Percentiles rank a stretch among this genome's conserved stretches.
Evolutionary conservation across 1,140 invertebrate genomes (phyloP).

Genomic region (Listronotus oregonensis): DNA sequence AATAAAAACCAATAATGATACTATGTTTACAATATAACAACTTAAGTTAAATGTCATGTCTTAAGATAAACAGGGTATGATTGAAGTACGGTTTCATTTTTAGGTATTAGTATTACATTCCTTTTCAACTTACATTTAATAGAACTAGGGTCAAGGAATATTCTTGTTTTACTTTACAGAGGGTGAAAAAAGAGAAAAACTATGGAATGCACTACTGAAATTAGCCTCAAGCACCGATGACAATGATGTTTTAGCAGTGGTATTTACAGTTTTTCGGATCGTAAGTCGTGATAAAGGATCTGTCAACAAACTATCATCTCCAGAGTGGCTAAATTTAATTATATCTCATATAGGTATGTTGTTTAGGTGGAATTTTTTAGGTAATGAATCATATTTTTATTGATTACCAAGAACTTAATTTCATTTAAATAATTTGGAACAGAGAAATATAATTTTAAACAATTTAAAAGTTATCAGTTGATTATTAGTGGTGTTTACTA

Average conservation of each 20-base stretch:
- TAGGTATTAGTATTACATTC: neutral
- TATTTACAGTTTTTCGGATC: slow-evolving; percentile 28
- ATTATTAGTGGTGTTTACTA: too few species aligned
- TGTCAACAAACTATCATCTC: slow-evolving; percentile 71
- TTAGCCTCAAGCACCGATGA: slow-evolving; percentile 55
- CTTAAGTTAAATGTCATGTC: too few species aligned
- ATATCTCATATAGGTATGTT: slow-evolving; percentile 61
- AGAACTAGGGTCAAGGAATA: too few species aligned
- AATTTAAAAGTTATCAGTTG: too few species aligned
- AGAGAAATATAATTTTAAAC: too few species aligned
- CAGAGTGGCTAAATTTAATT: slow-evolving; percentile 68
- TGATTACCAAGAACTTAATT: too few species aligned
- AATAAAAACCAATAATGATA: too few species aligned
- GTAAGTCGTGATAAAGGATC: slow-evolving; percentile 75
- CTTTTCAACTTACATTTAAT: too few species aligned
- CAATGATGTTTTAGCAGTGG: slow-evolving; percentile 48
- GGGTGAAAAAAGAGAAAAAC: slow-evolving; percentile 41
- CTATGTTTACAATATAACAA: too few species aligned
- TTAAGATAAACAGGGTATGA: neutral
- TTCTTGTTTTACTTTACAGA: slow-evolving; percentile 1
- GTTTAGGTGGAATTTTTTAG: slow-evolving; percentile 46
- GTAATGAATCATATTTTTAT: too few species aligned
- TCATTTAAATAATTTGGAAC: too few species aligned
- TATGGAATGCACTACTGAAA: slow-evolving; percentile 63
- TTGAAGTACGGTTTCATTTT: neutral